Evolutionary conservation across 2,888 invertebrate genomes (phyloP).

Genomic region (Clostera curtula): DNA sequence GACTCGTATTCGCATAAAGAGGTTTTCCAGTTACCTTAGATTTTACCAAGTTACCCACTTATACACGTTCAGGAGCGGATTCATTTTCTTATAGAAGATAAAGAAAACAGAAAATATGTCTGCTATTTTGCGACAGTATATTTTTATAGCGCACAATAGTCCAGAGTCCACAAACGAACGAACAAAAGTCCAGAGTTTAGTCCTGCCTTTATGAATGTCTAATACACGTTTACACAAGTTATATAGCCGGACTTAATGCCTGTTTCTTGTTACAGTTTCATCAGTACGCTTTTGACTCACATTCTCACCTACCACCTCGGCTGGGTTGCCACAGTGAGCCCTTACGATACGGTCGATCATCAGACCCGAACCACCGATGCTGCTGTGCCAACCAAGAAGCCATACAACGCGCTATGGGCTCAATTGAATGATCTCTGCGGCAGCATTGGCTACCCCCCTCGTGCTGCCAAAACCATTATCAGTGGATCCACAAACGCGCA

Average conservation of each 20-base stretch:
- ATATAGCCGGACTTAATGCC: conserved; percentile 1
- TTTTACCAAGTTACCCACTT: too few species aligned
- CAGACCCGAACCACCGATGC: conserved; percentile 39
- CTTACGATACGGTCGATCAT: conserved; percentile 52
- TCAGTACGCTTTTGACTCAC: conserved; percentile 91
- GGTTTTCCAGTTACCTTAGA: too few species aligned
- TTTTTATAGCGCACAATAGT: too few species aligned
- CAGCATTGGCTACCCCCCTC: conserved; percentile 85
- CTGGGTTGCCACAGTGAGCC: conserved; percentile 88
- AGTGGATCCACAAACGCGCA: conserved; percentile 79
- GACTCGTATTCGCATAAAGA: too few species aligned
- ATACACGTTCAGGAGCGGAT: too few species aligned
- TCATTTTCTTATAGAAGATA: too few species aligned
- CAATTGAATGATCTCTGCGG: conserved; percentile 91
- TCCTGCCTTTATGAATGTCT: neutral
- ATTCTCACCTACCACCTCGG: conserved; percentile 92
- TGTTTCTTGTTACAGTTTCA: conserved; percentile 80
- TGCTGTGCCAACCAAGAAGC: conserved; percentile 32
- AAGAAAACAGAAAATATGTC: too few species aligned
- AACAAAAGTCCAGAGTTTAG: too few species aligned
- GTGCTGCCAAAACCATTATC: conserved; percentile 86
- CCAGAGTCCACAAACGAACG: too few species aligned
- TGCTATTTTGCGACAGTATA: too few species aligned
- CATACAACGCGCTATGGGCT: conserved; percentile 93
- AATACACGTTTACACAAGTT: neutral